phyloP scores from a whole-genome alignment of 2,113 vertebrate species.

The Dicerorhinus sumatrensis region DNA sequence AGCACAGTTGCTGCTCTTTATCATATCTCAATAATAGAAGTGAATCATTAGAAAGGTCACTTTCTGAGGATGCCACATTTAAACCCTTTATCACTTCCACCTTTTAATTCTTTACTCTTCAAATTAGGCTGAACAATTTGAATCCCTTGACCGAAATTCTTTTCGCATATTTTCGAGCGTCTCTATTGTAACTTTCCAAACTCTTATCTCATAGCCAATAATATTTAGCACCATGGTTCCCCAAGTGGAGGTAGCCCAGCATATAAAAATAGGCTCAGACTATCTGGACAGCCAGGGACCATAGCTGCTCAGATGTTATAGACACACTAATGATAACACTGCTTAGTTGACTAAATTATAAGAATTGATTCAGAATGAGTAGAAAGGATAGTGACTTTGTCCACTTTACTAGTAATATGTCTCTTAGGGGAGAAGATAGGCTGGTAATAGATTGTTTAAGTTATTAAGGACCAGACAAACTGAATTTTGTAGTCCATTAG shows the following conservation, averaged over 20 bases:
- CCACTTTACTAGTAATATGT: neutral
- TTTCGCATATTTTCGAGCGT: neutral
- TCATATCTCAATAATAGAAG: neutral
- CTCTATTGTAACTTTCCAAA: neutral
- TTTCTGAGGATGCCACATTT: neutral
- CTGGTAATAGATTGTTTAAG: neutral
- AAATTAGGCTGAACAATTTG: neutral
- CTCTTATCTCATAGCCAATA: neutral
- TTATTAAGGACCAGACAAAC: neutral
- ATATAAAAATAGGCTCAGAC: neutral
- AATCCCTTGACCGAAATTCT: neutral
- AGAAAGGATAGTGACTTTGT: neutral
- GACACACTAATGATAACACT: neutral
- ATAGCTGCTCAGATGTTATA: neutral
- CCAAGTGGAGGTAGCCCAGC: neutral
- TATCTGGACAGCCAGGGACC: neutral
- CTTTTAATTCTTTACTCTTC: slow-evolving; percentile 23
- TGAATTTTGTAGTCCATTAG: neutral
- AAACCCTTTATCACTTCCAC: neutral
- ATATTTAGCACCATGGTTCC: neutral
- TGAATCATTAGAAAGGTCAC: neutral
- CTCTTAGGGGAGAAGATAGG: neutral
- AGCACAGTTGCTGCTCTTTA: neutral
- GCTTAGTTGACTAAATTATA: neutral
- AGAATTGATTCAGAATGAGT: neutral